These are phyloP conservation scores for Telmatherina bonti DNA, from an alignment of 2,797 vertebrate species.

Conservation along the genomic window DNA sequence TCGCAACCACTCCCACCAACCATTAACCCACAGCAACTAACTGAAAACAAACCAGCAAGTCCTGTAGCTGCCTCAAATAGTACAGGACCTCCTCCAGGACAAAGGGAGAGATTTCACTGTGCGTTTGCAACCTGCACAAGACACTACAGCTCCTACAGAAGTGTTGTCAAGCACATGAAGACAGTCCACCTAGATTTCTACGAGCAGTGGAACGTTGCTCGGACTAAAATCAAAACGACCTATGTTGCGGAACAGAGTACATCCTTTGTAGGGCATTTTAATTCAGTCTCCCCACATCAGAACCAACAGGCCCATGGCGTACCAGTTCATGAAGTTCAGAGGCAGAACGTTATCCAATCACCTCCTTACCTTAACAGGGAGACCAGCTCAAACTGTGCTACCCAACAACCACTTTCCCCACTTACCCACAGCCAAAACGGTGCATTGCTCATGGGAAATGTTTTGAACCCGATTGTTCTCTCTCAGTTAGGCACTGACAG, in stretches of 20 bases:
- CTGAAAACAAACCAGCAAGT: constrained; percentile 55
- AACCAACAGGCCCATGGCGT: constrained; percentile 63
- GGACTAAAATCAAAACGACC: constrained; percentile 84
- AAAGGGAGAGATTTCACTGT: constrained; percentile 88
- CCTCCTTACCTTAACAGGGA: constrained; percentile 75
- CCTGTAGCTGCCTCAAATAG: constrained; percentile 29
- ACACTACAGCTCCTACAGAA: constrained; percentile 92
- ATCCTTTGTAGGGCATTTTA: constrained; percentile 74
- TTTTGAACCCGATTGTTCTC: constrained; percentile 91
- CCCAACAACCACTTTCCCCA: constrained; percentile 80
- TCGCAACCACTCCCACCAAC: constrained; percentile 69
- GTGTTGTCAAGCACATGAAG: constrained; percentile 97
- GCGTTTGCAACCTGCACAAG: constrained; percentile 90
- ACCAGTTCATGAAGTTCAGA: constrained; percentile 70
- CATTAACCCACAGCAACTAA: constrained; percentile 49
- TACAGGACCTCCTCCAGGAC: constrained; percentile 37
- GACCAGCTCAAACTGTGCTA: constrained; percentile 75
- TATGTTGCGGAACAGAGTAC: constrained; percentile 65
- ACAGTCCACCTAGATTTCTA: constrained; percentile 92
- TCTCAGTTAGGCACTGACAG: constrained; percentile 87
- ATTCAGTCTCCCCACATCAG: constrained; percentile 73
- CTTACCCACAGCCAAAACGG: constrained; percentile 84
- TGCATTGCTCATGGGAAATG: constrained; percentile 88
- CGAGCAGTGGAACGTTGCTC: constrained; percentile 89
- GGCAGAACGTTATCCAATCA: constrained; percentile 84